Base-by-base conservation (phyloP, 2,113 vertebrate genomes). In the Peucedramus taeniatus region DNA sequence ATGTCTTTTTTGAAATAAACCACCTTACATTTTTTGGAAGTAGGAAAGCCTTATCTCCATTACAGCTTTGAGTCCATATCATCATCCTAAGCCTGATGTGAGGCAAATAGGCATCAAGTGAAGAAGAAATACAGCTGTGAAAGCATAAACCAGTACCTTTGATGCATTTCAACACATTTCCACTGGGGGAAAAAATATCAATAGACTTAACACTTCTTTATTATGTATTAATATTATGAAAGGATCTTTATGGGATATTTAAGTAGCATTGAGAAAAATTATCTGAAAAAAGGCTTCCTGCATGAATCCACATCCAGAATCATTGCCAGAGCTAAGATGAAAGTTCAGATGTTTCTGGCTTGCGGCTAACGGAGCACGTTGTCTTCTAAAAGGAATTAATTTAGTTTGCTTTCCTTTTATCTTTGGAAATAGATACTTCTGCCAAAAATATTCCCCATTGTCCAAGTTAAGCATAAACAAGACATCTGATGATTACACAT, bases 341-440 rank as follows among this genome's bases (percentile, higher is more conserved):
- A 87, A 82, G 88, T 86, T 69, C 40, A 18, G 9, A 47, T 64
- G 23, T 76, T 81, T 89, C 69, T 94, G 72, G 44, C 81, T 96
- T 75, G 53, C 79, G 74, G 74, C 74, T 94, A 81, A 33, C 5
- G 2, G 57, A 71, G 22, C 59, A n/a, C 33, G 57, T 44, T 63
- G 57, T 53, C 64, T 84, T 70, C n/a, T 82, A 56, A 91, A 76
- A 94, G 15, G 53, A 71, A 79, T 89, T 87, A 64, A 92, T 94
- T 79, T 45, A 42, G 51, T 79, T 94, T 91, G 51, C 60, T 78
- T 81, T 89, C 72, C 63, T 94, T 96, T 96, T 51, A 89, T 79
- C 53, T 89, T 89, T 82, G 65, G 53, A 85, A 87, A 79, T 72
- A 91, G 87, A 39, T 61, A 45, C 26, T 79, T 93, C 42, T 84